Evolutionary conservation across 2,888 invertebrate genomes (phyloP).

Genomic region (Caenorhabditis parvicauda): DNA sequence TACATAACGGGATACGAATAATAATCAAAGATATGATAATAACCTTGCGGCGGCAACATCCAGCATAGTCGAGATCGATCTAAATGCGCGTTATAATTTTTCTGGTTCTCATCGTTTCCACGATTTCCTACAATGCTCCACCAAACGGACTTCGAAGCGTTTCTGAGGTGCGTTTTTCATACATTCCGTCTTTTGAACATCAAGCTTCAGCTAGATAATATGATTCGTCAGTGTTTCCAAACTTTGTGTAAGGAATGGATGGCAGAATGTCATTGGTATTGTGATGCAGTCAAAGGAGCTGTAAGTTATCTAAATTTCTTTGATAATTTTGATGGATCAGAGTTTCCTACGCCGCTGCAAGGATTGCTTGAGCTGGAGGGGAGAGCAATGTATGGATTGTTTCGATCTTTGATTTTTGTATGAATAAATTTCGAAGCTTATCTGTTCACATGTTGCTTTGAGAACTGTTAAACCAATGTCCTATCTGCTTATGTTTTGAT

Average conservation of each 20-base stretch:
- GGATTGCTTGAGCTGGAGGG: constrained; percentile 48
- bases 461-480: too few relatives aligned
- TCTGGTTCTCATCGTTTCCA: constrained; percentile 7
- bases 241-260: constrained; percentile 55
- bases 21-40: too few relatives aligned
- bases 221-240: constrained; percentile 52
- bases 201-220: constrained; percentile 42
- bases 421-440: too few relatives aligned
- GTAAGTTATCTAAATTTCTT: constrained; percentile 17
- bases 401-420: constrained; percentile 41
- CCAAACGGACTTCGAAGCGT: constrained; percentile 35
- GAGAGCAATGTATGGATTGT: constrained; percentile 50
- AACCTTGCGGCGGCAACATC: too few relatives aligned
- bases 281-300: constrained; percentile 47
- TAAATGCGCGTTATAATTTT: too few relatives aligned
- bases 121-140: constrained; percentile 33
- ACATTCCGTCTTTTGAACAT: background rate
- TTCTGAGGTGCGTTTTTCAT: constrained; percentile 25
- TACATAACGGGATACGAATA: too few relatives aligned
- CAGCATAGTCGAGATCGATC: too few relatives aligned
- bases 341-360: constrained; percentile 42
- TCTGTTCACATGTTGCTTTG: too few relatives aligned
- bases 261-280: constrained; percentile 55
- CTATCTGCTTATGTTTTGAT: too few relatives aligned
- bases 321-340: constrained; percentile 7